Evolutionary conservation across 2,888 invertebrate genomes (phyloP), one percentile per base, ranked within the genome.

Genomic region (Tetragonula carbonaria): DNA sequence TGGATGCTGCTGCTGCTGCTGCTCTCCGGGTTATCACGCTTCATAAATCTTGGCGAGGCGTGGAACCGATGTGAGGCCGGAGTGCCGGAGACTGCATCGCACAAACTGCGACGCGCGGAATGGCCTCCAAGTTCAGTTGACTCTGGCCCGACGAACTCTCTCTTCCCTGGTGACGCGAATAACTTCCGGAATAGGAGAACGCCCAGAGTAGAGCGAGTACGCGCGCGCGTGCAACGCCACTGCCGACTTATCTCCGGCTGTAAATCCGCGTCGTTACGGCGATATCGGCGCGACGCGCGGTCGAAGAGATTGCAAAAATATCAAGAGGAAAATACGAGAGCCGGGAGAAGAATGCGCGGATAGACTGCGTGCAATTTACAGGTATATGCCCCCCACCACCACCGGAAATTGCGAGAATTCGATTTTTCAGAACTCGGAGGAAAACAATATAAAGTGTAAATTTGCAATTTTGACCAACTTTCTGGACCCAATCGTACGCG

Each of bases 41-140:
- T 87, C 90, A 90, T 90, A 90, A 90, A 90, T 90, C 89, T 88
- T 67, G 65, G 13, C 53, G 74, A 79, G 82, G 80, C 86, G 86
- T 77, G 82, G 87, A 83, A 71, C 79, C 88, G 87, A 88, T 86
- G 88, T 67, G 79, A 78, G 63, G 70, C 62, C 28, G 33, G 79
- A 38, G 82, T 73, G 70, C 16, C 55, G 23, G 55, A 63, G 70
- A 57, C 71, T 59, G 65, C 50, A 63, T 80, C 45, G 57, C 70
- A 72, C 65, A 62, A 78, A 81, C 66, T 78, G 74, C 71, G 67
- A 23, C 38, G 67, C 76, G 62, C 74, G 66, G 57, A 66, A 70
- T 71, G 75, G 76, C 77, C 86, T 65, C 86, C 21, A 75, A 86
- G 75, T 84, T 88, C 74, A 67, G 78, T 74, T 73, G 85, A 85